Conservation (phyloP, 2,113 vertebrate species). For the Eonycteris spelaea region DNA sequence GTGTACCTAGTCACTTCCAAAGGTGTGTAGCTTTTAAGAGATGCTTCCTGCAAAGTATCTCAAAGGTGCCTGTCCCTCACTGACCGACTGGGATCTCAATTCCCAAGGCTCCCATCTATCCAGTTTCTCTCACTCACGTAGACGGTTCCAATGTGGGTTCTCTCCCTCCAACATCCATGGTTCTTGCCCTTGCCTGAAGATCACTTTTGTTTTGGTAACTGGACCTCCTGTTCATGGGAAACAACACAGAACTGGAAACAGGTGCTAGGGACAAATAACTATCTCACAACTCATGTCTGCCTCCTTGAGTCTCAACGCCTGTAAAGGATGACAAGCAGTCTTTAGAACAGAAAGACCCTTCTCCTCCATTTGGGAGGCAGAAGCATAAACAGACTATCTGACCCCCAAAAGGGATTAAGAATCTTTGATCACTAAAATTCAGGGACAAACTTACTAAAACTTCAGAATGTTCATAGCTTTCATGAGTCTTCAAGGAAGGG, state of each 20-base stretch:
- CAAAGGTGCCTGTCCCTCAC: background rate
- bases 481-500: background rate
- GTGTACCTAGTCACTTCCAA: background rate
- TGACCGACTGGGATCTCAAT: background rate
- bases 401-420: background rate
- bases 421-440: background rate
- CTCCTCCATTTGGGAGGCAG: background rate
- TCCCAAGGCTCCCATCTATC: background rate
- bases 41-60: background rate
- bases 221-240: conserved; percentile 8
- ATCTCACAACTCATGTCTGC: background rate
- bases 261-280: background rate
- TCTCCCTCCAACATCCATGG: background rate
- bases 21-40: background rate
- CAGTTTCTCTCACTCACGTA: conserved; percentile 32
- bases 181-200: conserved; percentile 9
- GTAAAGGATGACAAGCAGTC: background rate
- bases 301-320: background rate
- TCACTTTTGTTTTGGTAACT: conserved; percentile 13
- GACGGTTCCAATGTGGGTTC: background rate
- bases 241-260: conserved; percentile 18
- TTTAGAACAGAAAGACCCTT: conserved; percentile 33
- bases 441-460: background rate
- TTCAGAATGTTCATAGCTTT: conserved; percentile 20
- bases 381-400: background rate